Base-by-base conservation (phyloP, 2,888 invertebrate species). In the Cosmia pyralina region DNA sequence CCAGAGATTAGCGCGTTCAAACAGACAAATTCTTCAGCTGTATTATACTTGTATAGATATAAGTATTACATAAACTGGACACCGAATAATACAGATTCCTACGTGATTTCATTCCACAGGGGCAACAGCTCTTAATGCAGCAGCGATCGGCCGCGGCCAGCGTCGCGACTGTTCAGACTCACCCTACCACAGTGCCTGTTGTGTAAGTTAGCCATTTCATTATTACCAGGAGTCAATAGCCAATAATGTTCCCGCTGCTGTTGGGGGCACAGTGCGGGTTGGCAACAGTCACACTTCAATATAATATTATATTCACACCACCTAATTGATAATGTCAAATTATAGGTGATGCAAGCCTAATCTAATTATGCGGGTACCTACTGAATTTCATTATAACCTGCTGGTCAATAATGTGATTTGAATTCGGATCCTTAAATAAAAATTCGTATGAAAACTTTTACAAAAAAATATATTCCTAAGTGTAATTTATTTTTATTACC, bases 111-210 rank as follows among this genome's bases (percentile, higher is more conserved):
- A 34, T n/a, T 34, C 17, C 34, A 53, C 93, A 96, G 90, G 96
- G 96, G 44, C 95, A 95, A 79, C 96, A 94, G 82, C 87, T 94
- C 72, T 88, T 95, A 76, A 87, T 92, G 60, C 95, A 95, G 81
- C 94, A 95, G 79, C 92, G 96, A 2, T 87, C 94, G 4, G 91
- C 90, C 7, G 91, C 93, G 22, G 91, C 91, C 11, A 91, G 87
- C 69, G 91, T 85, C 69, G 87, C 94, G 28, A 90, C 94, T 5
- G 93, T 90, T 11, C 94, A 93, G 85, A 90, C 94, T 2, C 95
- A 93, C 79, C 88, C 93, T 11, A 94, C 93, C 19, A 89, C 94
- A 7, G 92, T 92, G 55, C 94, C 96, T 85, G 92, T 93, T 69
- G 95, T 94, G 96, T 96, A 88, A 93, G 96, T 46, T 69, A 50